Evolutionary conservation across 2,888 invertebrate species (phyloP), one percentile per base, ranked within the genome.

Genomic region (Yponomeuta malinellus): DNA sequence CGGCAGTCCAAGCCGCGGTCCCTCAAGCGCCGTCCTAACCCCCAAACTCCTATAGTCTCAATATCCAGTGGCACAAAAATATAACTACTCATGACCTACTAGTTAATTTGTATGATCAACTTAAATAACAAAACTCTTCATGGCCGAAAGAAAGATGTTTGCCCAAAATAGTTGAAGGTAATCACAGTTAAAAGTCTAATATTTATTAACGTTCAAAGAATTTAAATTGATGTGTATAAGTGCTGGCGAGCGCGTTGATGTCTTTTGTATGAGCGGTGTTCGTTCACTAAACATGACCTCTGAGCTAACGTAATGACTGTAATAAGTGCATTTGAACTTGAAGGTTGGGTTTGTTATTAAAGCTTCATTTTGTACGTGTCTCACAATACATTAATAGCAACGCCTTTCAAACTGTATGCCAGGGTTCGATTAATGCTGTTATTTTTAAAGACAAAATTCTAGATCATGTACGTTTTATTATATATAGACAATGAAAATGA

Each of bases 201-300:
- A 15, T 15, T 59, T 59, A 59, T 59, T 59, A 4, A 59, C 15
- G 52, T 15, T 12, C 52, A 59, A 59, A 59, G 12, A 59, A 15
- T 59, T 59, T 15, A 52, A 59, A 43, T 43, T 43, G 43, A 43
- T 43, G 43, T 66, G 31, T 10, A 15, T 10, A 15, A 37, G 43
- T 23, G 43, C 48, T 15, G n/a, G 52, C 12, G 70, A 23, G 63
- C 70, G 12, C 70, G 70, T 70, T 70, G 70, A 70, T 37, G 37
- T 70, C 70, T 63, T 70, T 70, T 63, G 70, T 63, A 63, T 37
- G 70, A 68, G 48, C 48, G 48, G 31, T 9, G 29, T 65, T 15
- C 43, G 68, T 37, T 59, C 52, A 59, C 52, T 59, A 59, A 59
- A 59, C 15, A 59, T 59, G 52, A 15, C 52, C 52, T 59, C 37